Evolutionary conservation across 2,888 invertebrate genomes (phyloP).

Genomic region (Folsomia manolachei): DNA sequence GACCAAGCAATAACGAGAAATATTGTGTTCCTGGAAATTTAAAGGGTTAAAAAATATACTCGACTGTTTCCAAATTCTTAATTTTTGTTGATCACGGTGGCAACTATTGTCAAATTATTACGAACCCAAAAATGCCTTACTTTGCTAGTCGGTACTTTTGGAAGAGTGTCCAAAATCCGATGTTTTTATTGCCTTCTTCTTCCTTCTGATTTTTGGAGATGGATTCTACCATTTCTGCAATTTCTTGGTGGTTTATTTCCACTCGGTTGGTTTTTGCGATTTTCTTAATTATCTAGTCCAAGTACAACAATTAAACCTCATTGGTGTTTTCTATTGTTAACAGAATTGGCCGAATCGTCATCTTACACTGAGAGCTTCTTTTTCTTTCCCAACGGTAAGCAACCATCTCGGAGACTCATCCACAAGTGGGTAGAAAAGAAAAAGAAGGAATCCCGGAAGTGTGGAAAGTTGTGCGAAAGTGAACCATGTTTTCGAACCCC

Average conservation of each 20-base stretch:
- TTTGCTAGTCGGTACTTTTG: constrained; percentile 40
- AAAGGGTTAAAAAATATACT: too few relatives aligned
- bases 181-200: background rate
- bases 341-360: background rate
- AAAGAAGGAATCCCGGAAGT: constrained; percentile 41
- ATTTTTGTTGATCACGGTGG: background rate
- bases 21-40: background rate
- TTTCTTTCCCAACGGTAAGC: constrained; percentile 32
- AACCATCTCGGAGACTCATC: constrained; percentile 52
- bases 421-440: constrained; percentile 44
- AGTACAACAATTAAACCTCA: background rate
- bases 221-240: constrained; percentile 24
- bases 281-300: constrained; percentile 17
- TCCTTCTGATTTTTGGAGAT: constrained; percentile 18
- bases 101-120: background rate
- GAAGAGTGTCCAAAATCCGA: constrained; percentile 48
- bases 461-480: constrained; percentile 51
- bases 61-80: background rate
- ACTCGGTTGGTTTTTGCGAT: constrained; percentile 35
- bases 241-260: constrained; percentile 11
- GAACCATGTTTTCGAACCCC: constrained; percentile 51
- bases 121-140: constrained; percentile 45
- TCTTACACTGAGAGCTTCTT: constrained; percentile 29
- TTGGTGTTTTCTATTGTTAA: background rate
- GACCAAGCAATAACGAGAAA: constrained; percentile 11